Evolutionary conservation across 2,888 invertebrate genomes (phyloP).

Genomic region (Meliscaeva auricollis): DNA sequence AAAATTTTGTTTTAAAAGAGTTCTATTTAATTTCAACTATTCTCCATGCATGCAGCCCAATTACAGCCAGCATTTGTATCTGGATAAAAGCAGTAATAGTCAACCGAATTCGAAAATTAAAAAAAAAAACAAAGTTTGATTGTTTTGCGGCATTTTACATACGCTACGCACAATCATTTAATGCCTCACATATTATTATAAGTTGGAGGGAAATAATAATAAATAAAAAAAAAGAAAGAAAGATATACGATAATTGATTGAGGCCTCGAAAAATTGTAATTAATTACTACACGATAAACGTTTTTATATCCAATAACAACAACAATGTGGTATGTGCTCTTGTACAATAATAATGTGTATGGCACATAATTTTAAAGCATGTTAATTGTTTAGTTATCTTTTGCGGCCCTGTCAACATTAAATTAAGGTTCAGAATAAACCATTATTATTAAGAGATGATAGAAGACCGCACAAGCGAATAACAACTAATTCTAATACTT

Average conservation of each 20-base stretch:
- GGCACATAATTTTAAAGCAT: neutral
- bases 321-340: neutral
- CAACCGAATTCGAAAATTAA: neutral
- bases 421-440: neutral
- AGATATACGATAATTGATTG: conserved; percentile 24
- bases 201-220: neutral
- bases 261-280: conserved; percentile 40
- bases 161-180: neutral
- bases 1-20: too few species aligned
- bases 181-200: neutral
- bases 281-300: conserved; percentile 59
- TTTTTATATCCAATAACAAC: conserved; percentile 5
- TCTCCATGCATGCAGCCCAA: too few species aligned
- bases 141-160: neutral
- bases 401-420: conserved; percentile 1
- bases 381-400: conserved; percentile 31
- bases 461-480: conserved; percentile 12
- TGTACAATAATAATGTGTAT: neutral
- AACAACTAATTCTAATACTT: neutral
- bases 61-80: neutral
- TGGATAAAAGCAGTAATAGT: neutral
- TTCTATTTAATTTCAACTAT: too few species aligned
- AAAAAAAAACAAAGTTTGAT: neutral
- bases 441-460: conserved; percentile 34
- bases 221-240: neutral